Percentiles rank a stretch among this genome's conserved stretches.
Evolutionary conservation across 1,140 invertebrate species (phyloP).

Genomic region (Scaptomyza hsui): DNA sequence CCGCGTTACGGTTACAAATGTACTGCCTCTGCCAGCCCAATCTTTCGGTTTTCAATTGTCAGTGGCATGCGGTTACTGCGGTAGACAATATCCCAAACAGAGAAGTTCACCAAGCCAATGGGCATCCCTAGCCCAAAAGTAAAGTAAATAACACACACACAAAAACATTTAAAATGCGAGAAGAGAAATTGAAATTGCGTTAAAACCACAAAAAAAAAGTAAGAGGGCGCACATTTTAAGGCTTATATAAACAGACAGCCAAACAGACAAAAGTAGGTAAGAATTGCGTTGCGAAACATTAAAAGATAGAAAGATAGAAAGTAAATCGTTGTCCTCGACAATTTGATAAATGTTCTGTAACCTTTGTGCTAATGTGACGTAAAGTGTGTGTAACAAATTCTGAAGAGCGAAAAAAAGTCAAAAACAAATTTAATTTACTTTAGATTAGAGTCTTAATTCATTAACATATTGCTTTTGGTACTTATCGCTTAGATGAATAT

Average conservation of each 20-base stretch:
- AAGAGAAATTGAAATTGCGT: constrained; percentile 76
- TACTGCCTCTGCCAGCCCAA: constrained; percentile 24
- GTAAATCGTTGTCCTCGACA: constrained; percentile 43
- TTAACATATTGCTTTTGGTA: background rate
- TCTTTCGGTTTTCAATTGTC: constrained; percentile 67
- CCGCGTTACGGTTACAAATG: constrained; percentile 49
- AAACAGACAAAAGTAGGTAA: constrained; percentile 67
- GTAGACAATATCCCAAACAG: constrained; percentile 44
- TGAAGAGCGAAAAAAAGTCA: background rate
- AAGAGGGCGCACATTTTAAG: constrained; percentile 27
- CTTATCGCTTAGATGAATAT: no score
- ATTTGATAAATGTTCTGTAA: constrained; percentile 64
- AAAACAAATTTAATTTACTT: background rate
- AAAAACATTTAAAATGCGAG: constrained; percentile 52
- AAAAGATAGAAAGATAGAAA: constrained; percentile 25
- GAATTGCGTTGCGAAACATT: constrained; percentile 34
- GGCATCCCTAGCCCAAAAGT: constrained; percentile 29
- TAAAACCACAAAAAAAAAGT: constrained; percentile 5
- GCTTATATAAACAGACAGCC: constrained; percentile 62
- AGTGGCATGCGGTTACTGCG: constrained; percentile 41
- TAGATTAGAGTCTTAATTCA: no score
- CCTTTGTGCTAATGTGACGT: constrained; percentile 65
- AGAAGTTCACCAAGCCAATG: constrained; percentile 20
- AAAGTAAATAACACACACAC: constrained; percentile 70
- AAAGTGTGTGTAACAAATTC: constrained; percentile 36